phyloP scores from a whole-genome alignment of 1,140 invertebrate species.

The Brachionus calyciflorus region DNA sequence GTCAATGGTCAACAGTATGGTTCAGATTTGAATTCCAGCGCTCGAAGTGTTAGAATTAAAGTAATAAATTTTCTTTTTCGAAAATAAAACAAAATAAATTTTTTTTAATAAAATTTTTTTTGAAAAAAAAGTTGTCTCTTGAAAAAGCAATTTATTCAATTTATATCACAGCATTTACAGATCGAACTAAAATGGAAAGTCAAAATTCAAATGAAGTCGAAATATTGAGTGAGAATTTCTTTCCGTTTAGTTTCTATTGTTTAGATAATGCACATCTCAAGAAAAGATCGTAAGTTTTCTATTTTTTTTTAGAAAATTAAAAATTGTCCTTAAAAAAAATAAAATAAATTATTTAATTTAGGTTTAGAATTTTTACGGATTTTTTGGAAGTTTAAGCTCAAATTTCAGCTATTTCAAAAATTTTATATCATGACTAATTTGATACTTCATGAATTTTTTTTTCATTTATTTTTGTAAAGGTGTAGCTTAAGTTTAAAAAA shows the following conservation, averaged over 20 bases:
- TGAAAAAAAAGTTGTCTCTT: slow-evolving; percentile 52
- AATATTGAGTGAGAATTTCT: slow-evolving; percentile 56
- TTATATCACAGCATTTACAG: slow-evolving; percentile 55
- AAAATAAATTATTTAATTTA: too few relatives aligned
- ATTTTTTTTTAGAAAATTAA: not conserved
- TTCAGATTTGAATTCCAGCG: slow-evolving; percentile 54
- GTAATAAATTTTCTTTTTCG: too few relatives aligned
- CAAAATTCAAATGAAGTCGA: slow-evolving; percentile 58
- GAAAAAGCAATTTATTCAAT: slow-evolving; percentile 54
- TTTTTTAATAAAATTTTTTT: not conserved
- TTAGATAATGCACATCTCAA: slow-evolving; percentile 49
- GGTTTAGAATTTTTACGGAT: too few relatives aligned
- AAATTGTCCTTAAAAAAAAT: too few relatives aligned
- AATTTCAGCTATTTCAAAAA: too few relatives aligned
- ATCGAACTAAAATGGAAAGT: slow-evolving; percentile 55
- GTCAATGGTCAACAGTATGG: slow-evolving; percentile 61
- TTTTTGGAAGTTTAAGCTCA: too few relatives aligned
- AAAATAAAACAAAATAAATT: not conserved
- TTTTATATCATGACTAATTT: too few relatives aligned
- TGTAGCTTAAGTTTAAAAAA: too few relatives aligned
- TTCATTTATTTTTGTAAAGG: too few relatives aligned
- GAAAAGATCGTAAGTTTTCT: slow-evolving; percentile 8
- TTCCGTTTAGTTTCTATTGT: slow-evolving; percentile 59
- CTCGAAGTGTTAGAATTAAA: slow-evolving; percentile 56
- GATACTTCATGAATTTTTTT: too few relatives aligned